Evolutionary conservation across 2,113 vertebrate genomes (phyloP).

Genomic region (Ptyas mucosa): DNA sequence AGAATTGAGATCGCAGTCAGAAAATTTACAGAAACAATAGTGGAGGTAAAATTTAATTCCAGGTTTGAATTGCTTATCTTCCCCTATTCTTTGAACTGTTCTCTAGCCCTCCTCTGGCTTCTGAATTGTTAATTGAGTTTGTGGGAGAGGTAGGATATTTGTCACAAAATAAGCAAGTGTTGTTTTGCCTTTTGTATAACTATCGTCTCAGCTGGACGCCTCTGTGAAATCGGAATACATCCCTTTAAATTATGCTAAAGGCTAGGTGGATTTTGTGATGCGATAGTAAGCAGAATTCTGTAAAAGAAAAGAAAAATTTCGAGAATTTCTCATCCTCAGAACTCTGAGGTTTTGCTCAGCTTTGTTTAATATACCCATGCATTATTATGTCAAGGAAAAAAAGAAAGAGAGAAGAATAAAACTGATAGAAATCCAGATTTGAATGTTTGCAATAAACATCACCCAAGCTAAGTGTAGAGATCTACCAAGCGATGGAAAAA

Average conservation of each 20-base stretch:
- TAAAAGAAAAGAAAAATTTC: background rate
- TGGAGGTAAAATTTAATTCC: background rate
- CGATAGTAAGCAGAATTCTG: background rate
- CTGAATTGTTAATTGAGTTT: constrained; percentile 15
- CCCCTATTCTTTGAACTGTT: constrained; percentile 15
- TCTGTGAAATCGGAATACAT: background rate
- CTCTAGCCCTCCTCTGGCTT: background rate
- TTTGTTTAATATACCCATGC: background rate
- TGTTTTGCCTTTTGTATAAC: background rate
- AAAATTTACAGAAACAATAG: constrained; percentile 10
- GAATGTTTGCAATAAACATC: background rate
- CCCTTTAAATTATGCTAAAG: background rate
- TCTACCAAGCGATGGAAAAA: background rate
- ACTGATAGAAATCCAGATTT: background rate
- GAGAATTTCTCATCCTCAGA: background rate
- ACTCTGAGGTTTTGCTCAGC: background rate
- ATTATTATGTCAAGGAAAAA: background rate
- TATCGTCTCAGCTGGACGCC: background rate
- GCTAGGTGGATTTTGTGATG: background rate
- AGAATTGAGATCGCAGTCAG: background rate
- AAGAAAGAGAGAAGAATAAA: background rate
- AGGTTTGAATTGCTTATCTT: constrained; percentile 24
- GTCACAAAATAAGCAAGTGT: background rate
- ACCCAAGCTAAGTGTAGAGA: background rate
- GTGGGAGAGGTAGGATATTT: background rate